Percentiles rank a stretch among this genome's conserved stretches.
Conservation (phyloP, 2,113 vertebrate species). For the Erythrocercus mccallii region DNA sequence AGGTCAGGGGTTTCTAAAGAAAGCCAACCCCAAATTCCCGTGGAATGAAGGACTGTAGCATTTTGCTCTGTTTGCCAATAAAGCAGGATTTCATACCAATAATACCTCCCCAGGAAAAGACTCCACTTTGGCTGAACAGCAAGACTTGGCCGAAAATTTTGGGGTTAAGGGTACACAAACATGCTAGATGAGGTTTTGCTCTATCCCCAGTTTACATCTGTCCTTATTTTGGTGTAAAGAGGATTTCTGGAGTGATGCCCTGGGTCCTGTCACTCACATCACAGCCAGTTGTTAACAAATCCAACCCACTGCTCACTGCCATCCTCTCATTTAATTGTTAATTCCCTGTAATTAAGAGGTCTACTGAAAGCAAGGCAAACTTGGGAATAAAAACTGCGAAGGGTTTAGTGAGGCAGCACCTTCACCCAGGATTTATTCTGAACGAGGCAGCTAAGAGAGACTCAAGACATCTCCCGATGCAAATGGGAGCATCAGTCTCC, state of each 20-base stretch:
- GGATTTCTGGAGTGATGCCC: neutral
- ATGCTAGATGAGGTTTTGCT: neutral
- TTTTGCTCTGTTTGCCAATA: neutral
- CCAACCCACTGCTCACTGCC: neutral
- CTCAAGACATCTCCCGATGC: neutral
- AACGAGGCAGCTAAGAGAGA: neutral
- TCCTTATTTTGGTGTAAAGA: neutral
- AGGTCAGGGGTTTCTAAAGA: neutral
- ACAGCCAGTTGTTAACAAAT: neutral
- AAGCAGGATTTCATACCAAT: neutral
- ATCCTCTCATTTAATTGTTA: neutral
- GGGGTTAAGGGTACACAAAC: neutral
- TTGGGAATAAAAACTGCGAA: neutral
- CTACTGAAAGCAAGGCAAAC: neutral
- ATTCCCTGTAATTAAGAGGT: neutral
- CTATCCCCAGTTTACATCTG: neutral
- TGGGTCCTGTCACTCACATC: rapidly evolving
- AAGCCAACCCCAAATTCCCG: neutral
- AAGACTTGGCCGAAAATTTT: neutral
- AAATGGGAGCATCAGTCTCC: neutral
- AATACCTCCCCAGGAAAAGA: neutral
- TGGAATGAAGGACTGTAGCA: neutral
- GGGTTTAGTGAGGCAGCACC: rapidly evolving
- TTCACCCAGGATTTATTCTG: neutral
- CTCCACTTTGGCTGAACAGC: neutral